phyloP scores from a whole-genome alignment of 2,888 invertebrate genomes.

The Caenorhabditis sinica region DNA sequence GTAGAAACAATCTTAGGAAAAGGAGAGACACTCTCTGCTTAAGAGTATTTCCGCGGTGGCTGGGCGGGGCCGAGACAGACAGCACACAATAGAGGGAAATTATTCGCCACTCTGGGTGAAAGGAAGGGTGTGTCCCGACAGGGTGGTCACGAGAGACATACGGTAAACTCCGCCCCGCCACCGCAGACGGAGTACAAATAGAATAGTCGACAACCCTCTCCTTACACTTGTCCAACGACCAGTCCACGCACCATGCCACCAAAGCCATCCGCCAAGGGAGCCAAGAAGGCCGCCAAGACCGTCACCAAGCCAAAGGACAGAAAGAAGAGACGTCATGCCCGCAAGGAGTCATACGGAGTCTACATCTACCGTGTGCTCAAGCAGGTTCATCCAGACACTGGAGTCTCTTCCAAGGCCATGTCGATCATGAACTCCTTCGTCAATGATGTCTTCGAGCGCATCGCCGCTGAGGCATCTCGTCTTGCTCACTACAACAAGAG shows the following conservation, averaged over 20 bases:
- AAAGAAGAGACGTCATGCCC: slow-evolving; percentile 82
- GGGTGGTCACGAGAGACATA: neutral
- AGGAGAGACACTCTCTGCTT: neutral
- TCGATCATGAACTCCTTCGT: slow-evolving; percentile 89
- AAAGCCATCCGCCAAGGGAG: slow-evolving; percentile 82
- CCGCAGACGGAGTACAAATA: slow-evolving; percentile 4
- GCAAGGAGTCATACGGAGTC: slow-evolving; percentile 84
- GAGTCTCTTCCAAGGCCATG: slow-evolving; percentile 87
- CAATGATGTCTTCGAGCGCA: slow-evolving; percentile 89
- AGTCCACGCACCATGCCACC: slow-evolving; percentile 70
- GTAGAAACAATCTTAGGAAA: slow-evolving; percentile 14
- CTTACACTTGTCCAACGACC: slow-evolving; percentile 39
- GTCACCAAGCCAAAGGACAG: slow-evolving; percentile 73
- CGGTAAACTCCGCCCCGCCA: slow-evolving; percentile 15
- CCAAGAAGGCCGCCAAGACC: slow-evolving; percentile 82
- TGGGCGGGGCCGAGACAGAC: neutral
- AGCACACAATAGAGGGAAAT: neutral
- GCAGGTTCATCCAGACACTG: slow-evolving; percentile 87
- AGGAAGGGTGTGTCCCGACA: slow-evolving; percentile 10
- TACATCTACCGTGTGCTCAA: slow-evolving; percentile 87
- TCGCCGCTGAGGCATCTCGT: slow-evolving; percentile 86
- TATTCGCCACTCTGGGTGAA: neutral
- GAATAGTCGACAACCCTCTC: neutral
- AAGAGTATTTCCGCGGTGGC: neutral
- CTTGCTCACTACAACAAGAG: slow-evolving; percentile 88